These are phyloP conservation scores for Harpegnathos saltator DNA, from an alignment of 1,140 invertebrate genomes.

Conservation along the genomic window DNA sequence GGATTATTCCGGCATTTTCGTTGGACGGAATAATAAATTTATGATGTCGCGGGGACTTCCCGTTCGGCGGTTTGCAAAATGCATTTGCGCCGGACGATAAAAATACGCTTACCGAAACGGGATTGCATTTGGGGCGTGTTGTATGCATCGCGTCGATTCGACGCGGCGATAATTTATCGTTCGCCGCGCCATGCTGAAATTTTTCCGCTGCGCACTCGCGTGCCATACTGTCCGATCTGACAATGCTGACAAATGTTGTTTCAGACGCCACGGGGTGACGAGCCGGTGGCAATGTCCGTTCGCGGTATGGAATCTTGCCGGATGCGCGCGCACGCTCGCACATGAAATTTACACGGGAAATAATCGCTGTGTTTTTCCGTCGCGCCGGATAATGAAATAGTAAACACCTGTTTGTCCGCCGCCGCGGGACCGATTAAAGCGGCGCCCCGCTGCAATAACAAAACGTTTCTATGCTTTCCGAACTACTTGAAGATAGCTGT, in stretches of 20 bases:
- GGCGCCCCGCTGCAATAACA: neutral
- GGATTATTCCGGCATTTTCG: constrained; percentile 34
- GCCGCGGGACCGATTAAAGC: neutral
- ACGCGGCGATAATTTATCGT: constrained; percentile 53
- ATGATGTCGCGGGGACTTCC: constrained; percentile 26
- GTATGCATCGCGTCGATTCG: constrained; percentile 46
- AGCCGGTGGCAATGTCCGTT: constrained; percentile 9
- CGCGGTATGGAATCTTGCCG: constrained; percentile 9
- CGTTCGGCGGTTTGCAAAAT: constrained; percentile 45
- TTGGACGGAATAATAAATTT: constrained; percentile 41
- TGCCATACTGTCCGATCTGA: constrained; percentile 23
- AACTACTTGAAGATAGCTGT: too few species aligned
- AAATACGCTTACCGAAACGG: constrained; percentile 55
- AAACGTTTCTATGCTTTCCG: too few species aligned
- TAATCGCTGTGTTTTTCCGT: neutral
- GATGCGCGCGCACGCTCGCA: neutral
- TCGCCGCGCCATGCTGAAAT: constrained; percentile 33
- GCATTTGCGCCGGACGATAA: constrained; percentile 43
- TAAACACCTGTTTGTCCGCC: neutral
- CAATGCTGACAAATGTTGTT: constrained; percentile 55
- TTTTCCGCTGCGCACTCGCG: constrained; percentile 42
- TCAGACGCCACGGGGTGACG: constrained; percentile 9
- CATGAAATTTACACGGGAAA: constrained; percentile 2
- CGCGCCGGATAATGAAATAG: neutral
- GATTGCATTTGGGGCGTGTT: constrained; percentile 31